These are phyloP conservation scores for Sycophila sp. DNA, from an alignment of 1,140 invertebrate species.

Conservation along the genomic window DNA sequence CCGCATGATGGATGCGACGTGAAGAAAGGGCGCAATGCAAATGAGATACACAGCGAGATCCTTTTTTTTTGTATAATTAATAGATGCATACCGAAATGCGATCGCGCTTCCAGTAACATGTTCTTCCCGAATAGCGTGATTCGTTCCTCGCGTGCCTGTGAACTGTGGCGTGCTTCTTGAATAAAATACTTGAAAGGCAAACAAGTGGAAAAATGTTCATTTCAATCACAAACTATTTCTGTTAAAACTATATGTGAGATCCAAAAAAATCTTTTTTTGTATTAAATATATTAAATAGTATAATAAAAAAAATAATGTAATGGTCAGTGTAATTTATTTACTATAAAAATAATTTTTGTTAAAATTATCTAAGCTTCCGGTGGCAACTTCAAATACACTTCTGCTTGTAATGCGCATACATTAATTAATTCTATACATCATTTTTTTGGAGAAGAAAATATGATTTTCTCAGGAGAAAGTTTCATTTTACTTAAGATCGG, in stretches of 20 bases:
- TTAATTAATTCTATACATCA: too few species aligned
- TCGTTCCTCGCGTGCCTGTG: neutral
- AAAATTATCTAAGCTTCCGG: too few species aligned
- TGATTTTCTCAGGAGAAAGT: too few species aligned
- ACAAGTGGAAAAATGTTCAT: neutral
- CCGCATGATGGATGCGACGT: neutral
- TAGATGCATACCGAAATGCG: slow-evolving; percentile 48
- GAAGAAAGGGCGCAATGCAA: slow-evolving; percentile 44
- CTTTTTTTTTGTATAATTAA: slow-evolving; percentile 48
- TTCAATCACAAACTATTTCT: neutral
- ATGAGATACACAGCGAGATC: slow-evolving; percentile 40
- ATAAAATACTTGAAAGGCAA: neutral
- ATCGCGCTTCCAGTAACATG: slow-evolving; percentile 40
- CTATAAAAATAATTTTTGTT: too few species aligned
- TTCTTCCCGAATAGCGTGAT: slow-evolving; percentile 46
- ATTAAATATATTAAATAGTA: too few species aligned
- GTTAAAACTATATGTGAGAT: neutral
- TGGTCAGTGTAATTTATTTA: too few species aligned
- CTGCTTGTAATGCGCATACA: too few species aligned
- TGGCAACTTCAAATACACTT: too few species aligned
- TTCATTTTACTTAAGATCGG: too few species aligned
- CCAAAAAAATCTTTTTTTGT: too few species aligned
- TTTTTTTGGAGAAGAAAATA: too few species aligned
- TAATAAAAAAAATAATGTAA: too few species aligned
- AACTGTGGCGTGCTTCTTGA: neutral